A percentile compares a stretch with the other conserved stretches of the same genome.
These are phyloP conservation scores for Ceuthmochares aereus DNA, from an alignment of 2,113 vertebrate species.

Conservation along the genomic window DNA sequence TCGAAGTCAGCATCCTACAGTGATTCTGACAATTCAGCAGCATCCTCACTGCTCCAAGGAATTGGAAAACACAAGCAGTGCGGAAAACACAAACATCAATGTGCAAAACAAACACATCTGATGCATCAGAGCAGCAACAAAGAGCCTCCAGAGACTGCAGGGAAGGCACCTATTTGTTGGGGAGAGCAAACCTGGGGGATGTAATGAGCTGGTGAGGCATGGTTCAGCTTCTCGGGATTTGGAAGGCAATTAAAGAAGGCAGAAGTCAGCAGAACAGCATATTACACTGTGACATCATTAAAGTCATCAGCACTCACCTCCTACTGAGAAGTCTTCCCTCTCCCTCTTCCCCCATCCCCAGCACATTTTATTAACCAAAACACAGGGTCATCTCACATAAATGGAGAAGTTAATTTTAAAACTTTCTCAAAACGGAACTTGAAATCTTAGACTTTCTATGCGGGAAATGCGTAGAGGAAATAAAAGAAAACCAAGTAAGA, in stretches of 20 bases:
- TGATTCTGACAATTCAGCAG: conserved; percentile 58
- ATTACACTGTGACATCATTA: neutral
- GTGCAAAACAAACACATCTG: conserved; percentile 32
- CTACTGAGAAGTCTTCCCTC: neutral
- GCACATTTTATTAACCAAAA: neutral
- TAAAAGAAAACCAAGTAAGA: neutral
- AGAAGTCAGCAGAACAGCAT: conserved; percentile 53
- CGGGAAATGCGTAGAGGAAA: neutral
- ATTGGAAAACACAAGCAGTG: conserved; percentile 39
- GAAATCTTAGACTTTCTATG: neutral
- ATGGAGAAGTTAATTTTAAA: conserved; percentile 33
- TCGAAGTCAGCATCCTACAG: conserved; percentile 31
- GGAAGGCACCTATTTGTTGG: conserved; percentile 19
- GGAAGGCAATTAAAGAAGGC: conserved; percentile 43
- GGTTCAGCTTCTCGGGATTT: neutral
- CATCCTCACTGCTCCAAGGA: conserved; percentile 40
- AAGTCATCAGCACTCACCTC: conserved; percentile 3
- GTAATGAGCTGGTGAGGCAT: neutral
- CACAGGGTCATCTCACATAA: neutral
- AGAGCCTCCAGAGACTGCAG: conserved; percentile 5
- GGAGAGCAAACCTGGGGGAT: neutral
- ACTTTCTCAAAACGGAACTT: conserved; percentile 5
- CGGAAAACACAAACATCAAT: conserved; percentile 44
- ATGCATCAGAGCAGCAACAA: conserved; percentile 42
- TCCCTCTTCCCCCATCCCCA: neutral